Percentiles rank a stretch among this genome's conserved stretches.
Conservation (phyloP, 1,140 invertebrate genomes). For the Bombus ignitus region DNA sequence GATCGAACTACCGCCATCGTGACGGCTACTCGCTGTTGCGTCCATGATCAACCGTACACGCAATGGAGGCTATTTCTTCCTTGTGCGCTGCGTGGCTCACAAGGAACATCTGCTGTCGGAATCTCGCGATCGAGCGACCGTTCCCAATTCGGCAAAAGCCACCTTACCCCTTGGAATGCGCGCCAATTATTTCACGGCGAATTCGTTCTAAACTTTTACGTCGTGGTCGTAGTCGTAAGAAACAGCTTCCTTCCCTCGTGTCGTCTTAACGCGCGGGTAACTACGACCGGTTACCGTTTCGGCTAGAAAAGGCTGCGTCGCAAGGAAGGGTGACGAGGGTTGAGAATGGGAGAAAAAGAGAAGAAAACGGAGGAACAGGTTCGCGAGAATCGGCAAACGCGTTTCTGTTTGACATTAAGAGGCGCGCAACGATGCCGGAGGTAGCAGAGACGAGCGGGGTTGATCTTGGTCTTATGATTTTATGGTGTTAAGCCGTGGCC, state of each 20-base stretch:
- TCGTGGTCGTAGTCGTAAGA: not conserved
- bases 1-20: not conserved
- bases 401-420: slow-evolving; percentile 22
- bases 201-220: not conserved
- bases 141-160: not conserved
- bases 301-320: not conserved
- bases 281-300: not conserved
- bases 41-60: not conserved
- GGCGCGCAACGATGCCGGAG: slow-evolving; percentile 26
- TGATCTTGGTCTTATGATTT: slow-evolving; percentile 67
- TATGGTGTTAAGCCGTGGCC: slow-evolving; percentile 69
- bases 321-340: not conserved
- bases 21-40: not conserved
- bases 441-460: slow-evolving; percentile 43
- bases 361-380: no score
- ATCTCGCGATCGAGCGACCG: not conserved
- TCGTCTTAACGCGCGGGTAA: not conserved
- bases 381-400: not conserved
- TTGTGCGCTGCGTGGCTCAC: not conserved
- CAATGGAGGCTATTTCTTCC: slow-evolving; percentile 1
- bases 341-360: not conserved
- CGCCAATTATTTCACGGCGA: not conserved
- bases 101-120: slow-evolving; percentile 52
- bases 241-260: not conserved
- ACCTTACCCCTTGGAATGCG: slow-evolving; percentile 1